These are phyloP conservation scores for Chaunax sp. DNA, from an alignment of 2,797 vertebrate species.

Conservation along the genomic window DNA sequence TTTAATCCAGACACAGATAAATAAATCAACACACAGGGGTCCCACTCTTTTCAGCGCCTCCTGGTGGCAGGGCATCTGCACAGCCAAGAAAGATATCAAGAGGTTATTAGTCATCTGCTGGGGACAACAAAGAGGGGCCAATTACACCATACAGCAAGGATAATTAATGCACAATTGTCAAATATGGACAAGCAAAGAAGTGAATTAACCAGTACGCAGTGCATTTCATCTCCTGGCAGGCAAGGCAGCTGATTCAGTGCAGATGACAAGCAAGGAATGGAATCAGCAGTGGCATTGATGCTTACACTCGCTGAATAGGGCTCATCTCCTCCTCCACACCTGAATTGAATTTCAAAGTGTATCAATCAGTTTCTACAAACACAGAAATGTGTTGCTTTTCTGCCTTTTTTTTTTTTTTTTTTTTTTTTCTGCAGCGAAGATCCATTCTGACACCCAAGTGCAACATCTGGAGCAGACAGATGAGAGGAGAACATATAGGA, in stretches of 20 bases:
- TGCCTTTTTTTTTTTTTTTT: conserved; percentile 56
- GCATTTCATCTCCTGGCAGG: conserved; percentile 19
- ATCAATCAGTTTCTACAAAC: conserved; percentile 78
- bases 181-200: conserved; percentile 45
- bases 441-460: conserved; percentile 77
- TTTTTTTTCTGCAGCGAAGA: conserved; percentile 38
- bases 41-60: conserved; percentile 75
- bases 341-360: conserved; percentile 79
- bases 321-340: conserved; percentile 70
- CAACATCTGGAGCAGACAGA: conserved; percentile 82
- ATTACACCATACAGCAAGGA: conserved; percentile 55
- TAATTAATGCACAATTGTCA: conserved; percentile 66
- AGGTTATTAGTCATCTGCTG: conserved; percentile 63
- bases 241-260: conserved; percentile 46
- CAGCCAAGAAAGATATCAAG: conserved; percentile 54
- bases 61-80: conserved; percentile 74
- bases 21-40: conserved; percentile 83
- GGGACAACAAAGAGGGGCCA: conserved; percentile 67
- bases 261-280: conserved; percentile 57
- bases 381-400: conserved; percentile 75
- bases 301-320: conserved; percentile 52
- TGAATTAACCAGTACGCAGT: conserved; percentile 43
- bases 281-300: conserved; percentile 65
- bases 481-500: conserved; percentile 78
- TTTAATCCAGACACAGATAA: conserved; percentile 84